Evolutionary conservation across 64 coral and sea anemone genomes (phyloP), one percentile per base, ranked within the genome.

Genomic region (Orbicella faveolata): DNA sequence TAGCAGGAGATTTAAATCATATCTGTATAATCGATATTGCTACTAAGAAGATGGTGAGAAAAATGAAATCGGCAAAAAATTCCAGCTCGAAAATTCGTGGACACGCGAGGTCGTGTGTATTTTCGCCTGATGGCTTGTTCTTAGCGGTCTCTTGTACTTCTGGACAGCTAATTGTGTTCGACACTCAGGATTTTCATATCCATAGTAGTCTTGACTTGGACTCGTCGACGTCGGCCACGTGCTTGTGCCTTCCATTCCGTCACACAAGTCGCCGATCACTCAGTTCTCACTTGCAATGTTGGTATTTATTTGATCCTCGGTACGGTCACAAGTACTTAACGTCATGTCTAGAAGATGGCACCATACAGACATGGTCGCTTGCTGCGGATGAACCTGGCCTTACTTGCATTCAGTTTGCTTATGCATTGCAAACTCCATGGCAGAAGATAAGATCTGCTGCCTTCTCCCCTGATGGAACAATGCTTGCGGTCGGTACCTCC

Each of bases 231-330:
- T 88, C 92, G 57, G 74, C 88, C 19, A 83, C 92, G 21, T 90
- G 92, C 70, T 92, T 91, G 37, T 97, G 95, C 52, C 64, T 90
- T 6, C 95, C 95, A 52, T 97, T 93, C 21, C 88, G 88, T n/a
- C 91, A 93, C 1, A 6, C 88, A 8, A 90, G 84, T 67, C 80
- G 92, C 3, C 76, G 92, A 9, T 94, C 95, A 0, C 78, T 97
- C 6, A 90, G 83, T 36, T 81, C 76, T 1, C 75, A 92, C 3
- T 88, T 90, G 66, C 95, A 97, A 8, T 97, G 95, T 88, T 97
- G 95, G 95, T 94, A 97, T 73, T 66, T 97, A 15, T 97, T 97
- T 80, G 95, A 97, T 33, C 95, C 95, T 13, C 95, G 95, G 23
- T 97, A 93, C 66, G 95, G 95, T 1, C 95, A 97, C n/a, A 97